Evolutionary conservation across 1,140 invertebrate genomes (phyloP).

Genomic region (Drosophila erecta): DNA sequence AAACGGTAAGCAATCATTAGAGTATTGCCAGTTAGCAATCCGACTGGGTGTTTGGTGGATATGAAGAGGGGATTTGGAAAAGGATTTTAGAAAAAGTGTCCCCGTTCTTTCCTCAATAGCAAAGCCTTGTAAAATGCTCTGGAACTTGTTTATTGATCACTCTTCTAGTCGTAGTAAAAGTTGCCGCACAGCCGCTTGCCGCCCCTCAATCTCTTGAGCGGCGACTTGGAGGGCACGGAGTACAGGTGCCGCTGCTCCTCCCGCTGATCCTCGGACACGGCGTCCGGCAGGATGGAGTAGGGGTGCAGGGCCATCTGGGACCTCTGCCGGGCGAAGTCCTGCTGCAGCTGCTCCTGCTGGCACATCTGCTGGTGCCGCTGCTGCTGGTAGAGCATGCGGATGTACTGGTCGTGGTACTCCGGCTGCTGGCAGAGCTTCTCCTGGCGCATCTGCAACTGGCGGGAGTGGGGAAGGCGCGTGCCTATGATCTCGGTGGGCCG

Average conservation of each 20-base stretch:
- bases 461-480: conserved; percentile 6
- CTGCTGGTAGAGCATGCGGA: conserved; percentile 14
- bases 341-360: conserved; percentile 16
- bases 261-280: conserved; percentile 1
- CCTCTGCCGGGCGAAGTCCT: neutral
- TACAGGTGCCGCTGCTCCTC: neutral
- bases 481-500: conserved; percentile 33
- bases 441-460: conserved; percentile 20
- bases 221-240: conserved; percentile 34
- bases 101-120: too few relatives aligned
- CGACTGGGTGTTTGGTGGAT: too few relatives aligned
- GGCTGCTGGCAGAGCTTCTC: conserved; percentile 27
- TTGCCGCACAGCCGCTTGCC: conserved; percentile 57
- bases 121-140: too few relatives aligned
- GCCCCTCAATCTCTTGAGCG: neutral
- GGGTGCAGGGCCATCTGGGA: neutral
- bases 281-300: neutral
- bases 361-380: conserved; percentile 6
- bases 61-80: too few relatives aligned
- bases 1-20: too few relatives aligned
- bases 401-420: conserved; percentile 26
- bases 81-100: too few relatives aligned
- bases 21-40: too few relatives aligned
- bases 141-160: neutral
- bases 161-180: conserved; percentile 52